These are phyloP conservation scores for Pseudococcus jackbeardsleyi DNA, from an alignment of 2,888 invertebrate genomes.

Conservation along the genomic window DNA sequence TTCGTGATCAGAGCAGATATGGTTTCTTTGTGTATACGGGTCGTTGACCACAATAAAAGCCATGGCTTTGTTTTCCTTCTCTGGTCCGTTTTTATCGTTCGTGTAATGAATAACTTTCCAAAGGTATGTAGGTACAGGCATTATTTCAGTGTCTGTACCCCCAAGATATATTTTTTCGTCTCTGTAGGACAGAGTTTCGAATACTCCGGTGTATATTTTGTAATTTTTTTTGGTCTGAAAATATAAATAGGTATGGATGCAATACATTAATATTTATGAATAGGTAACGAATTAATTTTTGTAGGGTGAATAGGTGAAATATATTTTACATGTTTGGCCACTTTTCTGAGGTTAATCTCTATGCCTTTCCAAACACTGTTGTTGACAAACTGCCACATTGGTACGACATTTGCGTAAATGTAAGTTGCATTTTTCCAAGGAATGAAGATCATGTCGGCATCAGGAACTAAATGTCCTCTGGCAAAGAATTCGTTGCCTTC, in stretches of 20 bases:
- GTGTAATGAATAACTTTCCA: slow-evolving; percentile 20
- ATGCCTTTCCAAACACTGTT: neutral
- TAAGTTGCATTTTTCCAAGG: slow-evolving; percentile 26
- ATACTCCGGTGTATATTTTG: neutral
- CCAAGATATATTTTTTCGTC: neutral
- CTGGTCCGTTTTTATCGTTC: neutral
- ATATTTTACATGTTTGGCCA: neutral
- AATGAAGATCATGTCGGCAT: slow-evolving; percentile 17
- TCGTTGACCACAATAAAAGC: neutral
- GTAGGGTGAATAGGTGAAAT: neutral
- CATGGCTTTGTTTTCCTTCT: neutral
- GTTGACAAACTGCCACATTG: slow-evolving; percentile 16
- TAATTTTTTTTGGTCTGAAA: neutral
- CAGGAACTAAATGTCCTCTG: slow-evolving; percentile 21
- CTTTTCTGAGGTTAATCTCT: neutral
- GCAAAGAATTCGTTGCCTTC: neutral
- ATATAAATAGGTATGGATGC: neutral
- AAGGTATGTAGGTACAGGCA: neutral
- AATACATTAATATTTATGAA: neutral
- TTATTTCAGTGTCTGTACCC: neutral
- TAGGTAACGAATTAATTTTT: too few species aligned
- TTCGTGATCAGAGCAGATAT: neutral
- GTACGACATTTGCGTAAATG: neutral
- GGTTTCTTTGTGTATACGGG: neutral
- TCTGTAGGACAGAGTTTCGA: neutral